A percentile compares a stretch with the other conserved stretches of the same genome.
These are phyloP conservation scores for Enteromius mattozi DNA, from an alignment of 2,797 vertebrate species.

Conservation along the genomic window DNA sequence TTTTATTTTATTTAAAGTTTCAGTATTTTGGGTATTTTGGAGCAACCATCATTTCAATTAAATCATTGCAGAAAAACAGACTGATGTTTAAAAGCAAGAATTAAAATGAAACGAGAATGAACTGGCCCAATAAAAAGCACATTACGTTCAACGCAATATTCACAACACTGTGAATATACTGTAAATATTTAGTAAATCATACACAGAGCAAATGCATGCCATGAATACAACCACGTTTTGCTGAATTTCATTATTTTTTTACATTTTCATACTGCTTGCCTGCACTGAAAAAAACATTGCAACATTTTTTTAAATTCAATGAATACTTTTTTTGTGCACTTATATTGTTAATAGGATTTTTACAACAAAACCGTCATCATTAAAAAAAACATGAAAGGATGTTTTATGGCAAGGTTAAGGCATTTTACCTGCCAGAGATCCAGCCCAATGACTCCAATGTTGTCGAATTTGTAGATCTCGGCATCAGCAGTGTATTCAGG, in stretches of 20 bases:
- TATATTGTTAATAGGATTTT: background rate
- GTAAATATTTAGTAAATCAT: background rate
- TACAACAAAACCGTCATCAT: background rate
- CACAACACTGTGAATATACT: no score
- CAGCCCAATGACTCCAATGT: slow-evolving; percentile 77
- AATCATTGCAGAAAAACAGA: background rate
- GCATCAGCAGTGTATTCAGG: slow-evolving; percentile 80
- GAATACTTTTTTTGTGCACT: background rate
- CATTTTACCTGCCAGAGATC: slow-evolving; percentile 83
- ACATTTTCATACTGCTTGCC: background rate
- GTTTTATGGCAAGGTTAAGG: background rate
- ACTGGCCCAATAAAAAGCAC: background rate
- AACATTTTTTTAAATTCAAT: background rate
- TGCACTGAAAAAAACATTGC: no score
- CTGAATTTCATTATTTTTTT: background rate
- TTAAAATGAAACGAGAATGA: background rate
- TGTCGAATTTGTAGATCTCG: slow-evolving; percentile 81
- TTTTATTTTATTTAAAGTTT: background rate
- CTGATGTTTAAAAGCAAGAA: background rate
- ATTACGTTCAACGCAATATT: no score
- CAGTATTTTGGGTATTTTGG: background rate
- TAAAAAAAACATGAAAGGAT: no score
- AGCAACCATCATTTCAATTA: background rate
- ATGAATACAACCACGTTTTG: background rate
- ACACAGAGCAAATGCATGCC: background rate